Conservation (phyloP, 2,797 vertebrate genomes). For the Sebastes hopkinsi region DNA sequence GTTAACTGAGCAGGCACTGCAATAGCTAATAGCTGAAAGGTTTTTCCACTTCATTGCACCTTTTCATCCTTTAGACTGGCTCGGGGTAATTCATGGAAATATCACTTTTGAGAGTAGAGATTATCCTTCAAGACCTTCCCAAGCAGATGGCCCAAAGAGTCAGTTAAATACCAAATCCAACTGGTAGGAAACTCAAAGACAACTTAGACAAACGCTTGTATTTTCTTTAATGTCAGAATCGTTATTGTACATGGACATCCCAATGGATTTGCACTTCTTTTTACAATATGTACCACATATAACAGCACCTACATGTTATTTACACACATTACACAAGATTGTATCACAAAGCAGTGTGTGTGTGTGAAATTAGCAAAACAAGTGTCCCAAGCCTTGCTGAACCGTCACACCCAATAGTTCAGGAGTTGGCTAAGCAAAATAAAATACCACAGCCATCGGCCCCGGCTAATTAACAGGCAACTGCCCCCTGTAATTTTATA, state of each 20-base stretch:
- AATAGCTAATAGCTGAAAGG: neutral
- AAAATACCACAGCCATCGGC: slow-evolving; percentile 42
- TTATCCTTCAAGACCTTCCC: neutral
- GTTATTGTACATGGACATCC: slow-evolving; percentile 84
- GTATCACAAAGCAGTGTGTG: slow-evolving; percentile 86
- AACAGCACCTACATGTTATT: slow-evolving; percentile 86
- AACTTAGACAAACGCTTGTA: slow-evolving; percentile 56
- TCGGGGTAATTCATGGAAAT: neutral
- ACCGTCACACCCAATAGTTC: slow-evolving; percentile 24
- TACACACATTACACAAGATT: slow-evolving; percentile 86
- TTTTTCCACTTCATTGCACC: neutral
- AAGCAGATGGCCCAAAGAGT: neutral
- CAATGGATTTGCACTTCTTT: slow-evolving; percentile 80
- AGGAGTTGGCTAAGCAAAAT: slow-evolving; percentile 30
- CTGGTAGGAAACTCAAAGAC: neutral
- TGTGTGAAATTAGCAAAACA: slow-evolving; percentile 74
- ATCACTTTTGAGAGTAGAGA: neutral
- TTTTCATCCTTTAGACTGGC: neutral
- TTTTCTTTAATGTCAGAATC: slow-evolving; percentile 85
- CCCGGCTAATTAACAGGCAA: slow-evolving; percentile 5
- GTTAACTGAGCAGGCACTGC: neutral
- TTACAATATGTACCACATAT: slow-evolving; percentile 88
- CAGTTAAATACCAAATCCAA: neutral
- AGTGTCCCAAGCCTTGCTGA: slow-evolving; percentile 28
- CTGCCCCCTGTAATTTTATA: slow-evolving; percentile 6